Evolutionary conservation across 2,888 invertebrate genomes (phyloP), one percentile per base, ranked within the genome.

Genomic region (Clepsis dumicolana): DNA sequence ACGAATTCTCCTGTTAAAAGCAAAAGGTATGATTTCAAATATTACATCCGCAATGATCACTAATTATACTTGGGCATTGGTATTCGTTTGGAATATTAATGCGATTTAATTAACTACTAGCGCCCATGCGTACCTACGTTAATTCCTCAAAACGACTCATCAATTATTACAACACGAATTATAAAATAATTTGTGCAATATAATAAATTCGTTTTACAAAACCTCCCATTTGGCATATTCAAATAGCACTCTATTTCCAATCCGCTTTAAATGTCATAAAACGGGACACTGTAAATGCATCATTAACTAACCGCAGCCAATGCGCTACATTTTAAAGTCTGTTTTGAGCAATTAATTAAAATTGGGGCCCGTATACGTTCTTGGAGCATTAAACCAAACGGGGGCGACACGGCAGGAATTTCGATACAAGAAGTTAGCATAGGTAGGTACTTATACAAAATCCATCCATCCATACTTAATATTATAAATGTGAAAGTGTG

Each of bases 191-290:
- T 35, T 21, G 21, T 21, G 1, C 0, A 21, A 18, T 5, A 48
- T 21, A 48, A 18, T 4, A 44, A 48, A n/a, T 18, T 4, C 10
- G 2, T 10, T 3, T 21, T 10, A 8, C 10, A 12, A 48, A 48
- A 48, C 4, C 10, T 21, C 21, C 10, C 18, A 21, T 2, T 48
- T 8, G 0, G 35, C 35, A 1, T 25, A 25, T 32, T 35, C 25
- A 38, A 65, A 52, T 41, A 57, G 27, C 7, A 24, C 18, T 44
- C n/a, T 0, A 18, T 27, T 25, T n/a, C 14, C 14, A 5, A 59
- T 53, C 59, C 41, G 52, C 50, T 65, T 59, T n/a, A 48, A 64
- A 41, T 48, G 25, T 63, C 53, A 41, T 44, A 53, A 41, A 65
- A 44, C 29, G 32, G 32, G 4, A 24, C 24, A 18, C 29, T n/a